Conservation (phyloP, 2,888 invertebrate species). For the Branchipolynoe longqiensis region DNA sequence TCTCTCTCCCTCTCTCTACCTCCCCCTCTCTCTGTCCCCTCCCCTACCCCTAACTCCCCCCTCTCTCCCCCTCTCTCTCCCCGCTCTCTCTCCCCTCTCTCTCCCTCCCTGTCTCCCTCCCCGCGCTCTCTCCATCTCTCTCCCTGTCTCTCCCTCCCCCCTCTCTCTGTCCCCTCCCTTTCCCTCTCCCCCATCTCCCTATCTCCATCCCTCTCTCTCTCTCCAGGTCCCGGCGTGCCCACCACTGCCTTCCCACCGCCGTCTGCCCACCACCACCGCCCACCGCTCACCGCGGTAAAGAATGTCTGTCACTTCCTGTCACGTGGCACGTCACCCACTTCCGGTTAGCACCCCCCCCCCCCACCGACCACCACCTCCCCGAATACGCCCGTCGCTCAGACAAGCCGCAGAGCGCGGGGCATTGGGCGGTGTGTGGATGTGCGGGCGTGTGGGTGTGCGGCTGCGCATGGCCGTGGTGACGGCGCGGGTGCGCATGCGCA, state of each 20-base stretch:
- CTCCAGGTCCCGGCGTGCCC: background rate
- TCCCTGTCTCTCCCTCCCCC: background rate
- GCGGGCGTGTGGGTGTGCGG: background rate
- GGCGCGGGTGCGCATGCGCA: background rate
- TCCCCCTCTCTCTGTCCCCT: no score
- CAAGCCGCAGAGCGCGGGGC: background rate
- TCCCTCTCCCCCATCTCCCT: background rate
- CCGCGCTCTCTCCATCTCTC: no score
- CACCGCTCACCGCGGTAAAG: conserved; percentile 14
- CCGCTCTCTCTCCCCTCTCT: no score
- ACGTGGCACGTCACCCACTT: conserved; percentile 33
- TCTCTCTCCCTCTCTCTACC: no score
- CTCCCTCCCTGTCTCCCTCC: no score
- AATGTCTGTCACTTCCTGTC: conserved; percentile 40
- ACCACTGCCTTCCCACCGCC: background rate
- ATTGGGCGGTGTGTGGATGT: background rate
- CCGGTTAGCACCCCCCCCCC: conserved; percentile 11
- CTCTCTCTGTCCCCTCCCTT: background rate
- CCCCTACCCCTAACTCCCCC: no score
- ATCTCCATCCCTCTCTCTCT: background rate
- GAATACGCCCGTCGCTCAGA: background rate
- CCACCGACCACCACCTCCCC: background rate
- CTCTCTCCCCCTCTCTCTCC: no score
- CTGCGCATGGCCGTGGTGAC: background rate
- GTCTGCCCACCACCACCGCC: background rate